phyloP scores from a whole-genome alignment of 2,888 invertebrate species.

The Fissipunctia ypsillon region DNA sequence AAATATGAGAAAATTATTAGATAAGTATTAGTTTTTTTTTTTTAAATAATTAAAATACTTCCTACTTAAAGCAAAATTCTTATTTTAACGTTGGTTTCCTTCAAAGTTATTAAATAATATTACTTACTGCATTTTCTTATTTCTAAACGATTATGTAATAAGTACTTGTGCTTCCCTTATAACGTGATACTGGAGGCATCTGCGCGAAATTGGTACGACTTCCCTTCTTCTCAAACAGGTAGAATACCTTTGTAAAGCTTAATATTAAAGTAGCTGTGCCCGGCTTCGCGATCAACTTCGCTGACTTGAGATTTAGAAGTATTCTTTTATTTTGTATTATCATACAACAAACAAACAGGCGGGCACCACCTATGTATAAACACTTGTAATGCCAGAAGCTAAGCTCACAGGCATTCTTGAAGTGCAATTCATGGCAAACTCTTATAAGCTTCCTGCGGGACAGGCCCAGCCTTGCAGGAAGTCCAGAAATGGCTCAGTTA shows the following conservation, averaged over 20 bases:
- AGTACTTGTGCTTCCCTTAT: slow-evolving; percentile 20
- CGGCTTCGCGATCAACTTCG: not conserved
- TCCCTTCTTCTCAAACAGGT: slow-evolving; percentile 9
- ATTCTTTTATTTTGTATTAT: not conserved
- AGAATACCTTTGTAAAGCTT: slow-evolving; percentile 2
- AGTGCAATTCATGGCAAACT: too few species aligned
- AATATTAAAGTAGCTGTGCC: slow-evolving; percentile 21
- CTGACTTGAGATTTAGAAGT: not conserved
- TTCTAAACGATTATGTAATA: slow-evolving; percentile 28
- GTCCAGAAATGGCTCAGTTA: too few species aligned
- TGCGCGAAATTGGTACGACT: slow-evolving; percentile 27
- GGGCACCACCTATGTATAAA: not conserved
- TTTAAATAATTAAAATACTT: not conserved
- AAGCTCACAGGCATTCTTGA: not conserved
- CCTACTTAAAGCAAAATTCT: not conserved
- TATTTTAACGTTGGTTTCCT: not conserved
- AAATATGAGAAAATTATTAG: not conserved
- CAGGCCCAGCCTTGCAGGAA: too few species aligned
- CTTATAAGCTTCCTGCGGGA: too few species aligned
- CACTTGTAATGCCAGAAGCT: not conserved
- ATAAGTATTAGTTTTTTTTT: not conserved
- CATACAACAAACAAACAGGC: too few species aligned
- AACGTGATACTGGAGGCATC: slow-evolving; percentile 22
- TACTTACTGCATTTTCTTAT: slow-evolving; percentile 3
- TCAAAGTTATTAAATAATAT: not conserved